Evolutionary conservation across 2,797 vertebrate genomes (phyloP), one percentile per base, ranked within the genome.

Genomic region (Melanitta fusca): DNA sequence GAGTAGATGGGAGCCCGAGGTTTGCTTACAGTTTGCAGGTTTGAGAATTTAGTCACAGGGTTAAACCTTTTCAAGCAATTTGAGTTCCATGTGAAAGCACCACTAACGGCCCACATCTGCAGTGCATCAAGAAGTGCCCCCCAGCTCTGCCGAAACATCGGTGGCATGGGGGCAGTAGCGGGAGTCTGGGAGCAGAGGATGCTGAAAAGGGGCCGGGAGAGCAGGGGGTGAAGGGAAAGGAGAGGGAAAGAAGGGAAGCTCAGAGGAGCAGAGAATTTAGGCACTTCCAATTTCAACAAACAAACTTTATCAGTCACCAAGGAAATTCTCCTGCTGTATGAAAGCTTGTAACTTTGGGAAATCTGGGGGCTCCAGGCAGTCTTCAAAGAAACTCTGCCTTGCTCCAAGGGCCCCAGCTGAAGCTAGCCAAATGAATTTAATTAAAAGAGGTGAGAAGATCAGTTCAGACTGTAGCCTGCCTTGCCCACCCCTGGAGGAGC

Each of bases 51-150:
- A 92, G 96, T 93, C 92, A 61, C 92, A 91, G 95, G 93, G 95
- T 96, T 96, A 96, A 96, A 97, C 69, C 85, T 96, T 95, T 86
- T 58, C 66, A 12, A 91, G 90, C 93, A 54, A 91, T 82, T 32
- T 58, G 94, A 97, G 93, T 96, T 96, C 84, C 88, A 89, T 80
- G 95, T 91, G 93, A 96, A 97, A 95, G 87, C 88, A 41, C 74
- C 74, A n/a, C 78, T 83, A 89, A 92, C 70, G 80, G 72, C 81
- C 75, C 95, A 94, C 95, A 96, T 97, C 93, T 97, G 97, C 95
- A 95, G 88, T 2, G 12, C 85, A 95, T 97, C 95, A 96, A 83
- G 92, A n/a, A 85, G 60, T 41, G 45, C 61, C 19, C 19, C 10
- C 24, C 38, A 75, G 60, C 32, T 69, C 87, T 72, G 38, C 82